phyloP scores from a whole-genome alignment of 2,113 vertebrate species.

The Oreotrochilus melanogaster region DNA sequence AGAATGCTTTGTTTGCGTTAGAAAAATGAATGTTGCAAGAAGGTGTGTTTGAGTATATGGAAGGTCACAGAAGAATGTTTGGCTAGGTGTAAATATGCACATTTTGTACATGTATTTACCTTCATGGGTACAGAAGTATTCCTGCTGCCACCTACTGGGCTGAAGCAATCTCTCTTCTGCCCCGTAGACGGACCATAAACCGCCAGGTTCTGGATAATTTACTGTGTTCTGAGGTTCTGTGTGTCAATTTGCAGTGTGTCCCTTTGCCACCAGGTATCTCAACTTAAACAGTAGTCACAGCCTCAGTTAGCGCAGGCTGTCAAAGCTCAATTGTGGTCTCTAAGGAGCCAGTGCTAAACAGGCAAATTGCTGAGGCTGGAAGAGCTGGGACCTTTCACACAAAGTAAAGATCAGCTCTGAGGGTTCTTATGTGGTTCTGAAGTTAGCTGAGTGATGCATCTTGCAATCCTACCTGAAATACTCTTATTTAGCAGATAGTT shows the following conservation, averaged over 20 bases:
- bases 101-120: not conserved
- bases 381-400: not conserved
- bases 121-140: not conserved
- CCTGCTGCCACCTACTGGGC: not conserved
- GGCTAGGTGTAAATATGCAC: not conserved
- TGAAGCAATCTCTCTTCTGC: not conserved
- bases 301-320: not conserved
- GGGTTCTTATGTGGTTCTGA: not conserved
- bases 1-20: slow-evolving; percentile 75
- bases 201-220: not conserved
- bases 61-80: slow-evolving; percentile 58
- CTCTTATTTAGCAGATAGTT: not conserved
- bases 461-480: not conserved
- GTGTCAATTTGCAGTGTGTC: not conserved
- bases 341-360: not conserved
- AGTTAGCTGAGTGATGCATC: not conserved
- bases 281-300: not conserved
- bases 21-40: slow-evolving; percentile 49
- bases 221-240: not conserved
- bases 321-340: not conserved
- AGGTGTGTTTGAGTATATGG: slow-evolving; percentile 59
- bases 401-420: not conserved
- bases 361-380: not conserved
- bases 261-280: not conserved
- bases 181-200: not conserved